These are phyloP conservation scores for Thinocorus orbignyianus DNA, from an alignment of 2,113 vertebrate species.

Conservation along the genomic window DNA sequence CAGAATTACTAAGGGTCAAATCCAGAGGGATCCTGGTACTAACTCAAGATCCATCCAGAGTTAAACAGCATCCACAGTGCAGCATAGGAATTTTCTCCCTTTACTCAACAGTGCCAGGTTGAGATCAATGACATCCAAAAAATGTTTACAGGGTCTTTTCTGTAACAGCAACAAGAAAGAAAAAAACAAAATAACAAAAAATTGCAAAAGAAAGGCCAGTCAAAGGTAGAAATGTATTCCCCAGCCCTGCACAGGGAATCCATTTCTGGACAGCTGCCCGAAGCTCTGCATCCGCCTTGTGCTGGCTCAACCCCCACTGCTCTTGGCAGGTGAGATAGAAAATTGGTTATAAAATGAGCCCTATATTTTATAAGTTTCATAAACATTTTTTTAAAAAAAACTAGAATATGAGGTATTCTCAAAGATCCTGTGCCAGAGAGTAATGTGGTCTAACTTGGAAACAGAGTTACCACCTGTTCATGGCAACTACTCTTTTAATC, in stretches of 20 bases:
- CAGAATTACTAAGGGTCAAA: slow-evolving; percentile 4
- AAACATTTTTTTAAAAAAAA: slow-evolving; percentile 42
- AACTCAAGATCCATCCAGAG: background rate
- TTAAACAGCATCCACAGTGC: background rate
- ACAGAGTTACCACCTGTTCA: slow-evolving; percentile 65
- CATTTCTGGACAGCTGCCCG: slow-evolving; percentile 58
- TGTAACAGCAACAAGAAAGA: background rate
- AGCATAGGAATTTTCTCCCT: background rate
- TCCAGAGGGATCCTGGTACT: background rate
- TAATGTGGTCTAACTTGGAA: slow-evolving; percentile 56
- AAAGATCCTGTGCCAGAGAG: slow-evolving; percentile 34
- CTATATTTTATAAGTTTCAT: slow-evolving; percentile 68
- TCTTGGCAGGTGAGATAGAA: slow-evolving; percentile 62
- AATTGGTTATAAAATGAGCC: slow-evolving; percentile 59
- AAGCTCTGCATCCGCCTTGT: slow-evolving; percentile 45
- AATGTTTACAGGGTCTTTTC: background rate
- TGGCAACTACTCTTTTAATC: slow-evolving; percentile 49
- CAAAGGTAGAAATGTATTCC: slow-evolving; percentile 26
- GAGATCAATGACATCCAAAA: background rate
- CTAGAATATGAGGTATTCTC: slow-evolving; percentile 50
- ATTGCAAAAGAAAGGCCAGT: background rate
- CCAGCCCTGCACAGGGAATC: slow-evolving; percentile 2
- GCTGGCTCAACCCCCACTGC: slow-evolving; percentile 50
- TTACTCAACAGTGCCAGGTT: background rate
- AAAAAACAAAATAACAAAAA: background rate